Conservation (phyloP, 2,888 invertebrate species). For the Noctua fimbriata region DNA sequence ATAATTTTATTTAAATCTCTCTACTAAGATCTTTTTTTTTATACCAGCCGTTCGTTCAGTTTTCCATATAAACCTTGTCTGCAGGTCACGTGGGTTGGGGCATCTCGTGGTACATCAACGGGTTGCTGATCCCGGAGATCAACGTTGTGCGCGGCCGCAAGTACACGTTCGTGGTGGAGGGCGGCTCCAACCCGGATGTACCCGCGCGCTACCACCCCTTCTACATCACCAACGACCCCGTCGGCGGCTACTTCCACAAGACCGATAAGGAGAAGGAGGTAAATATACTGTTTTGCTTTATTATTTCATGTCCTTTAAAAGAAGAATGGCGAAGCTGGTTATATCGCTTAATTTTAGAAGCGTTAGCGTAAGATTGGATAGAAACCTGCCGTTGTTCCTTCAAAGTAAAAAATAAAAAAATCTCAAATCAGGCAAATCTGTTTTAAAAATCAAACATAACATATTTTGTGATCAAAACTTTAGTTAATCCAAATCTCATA, state of each 20-base stretch:
- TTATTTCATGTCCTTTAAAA: background rate
- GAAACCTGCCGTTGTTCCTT: background rate
- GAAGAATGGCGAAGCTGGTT: background rate
- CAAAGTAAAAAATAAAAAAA: background rate
- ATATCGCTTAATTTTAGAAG: background rate
- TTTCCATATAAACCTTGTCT: too few relatives aligned
- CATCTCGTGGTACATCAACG: constrained; percentile 98
- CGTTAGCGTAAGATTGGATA: background rate
- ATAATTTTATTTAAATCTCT: background rate
- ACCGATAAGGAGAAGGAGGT: constrained; percentile 95
- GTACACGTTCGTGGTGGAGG: constrained; percentile 97
- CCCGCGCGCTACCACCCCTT: constrained; percentile 97
- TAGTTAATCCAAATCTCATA: background rate
- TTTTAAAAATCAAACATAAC: background rate
- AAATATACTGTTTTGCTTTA: constrained; percentile 30
- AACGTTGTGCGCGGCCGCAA: constrained; percentile 96
- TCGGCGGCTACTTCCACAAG: constrained; percentile 97
- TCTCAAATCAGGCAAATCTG: background rate
- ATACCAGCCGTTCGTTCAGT: background rate
- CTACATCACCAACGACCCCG: constrained; percentile 97
- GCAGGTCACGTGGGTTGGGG: constrained; percentile 98
- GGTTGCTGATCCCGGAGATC: constrained; percentile 97
- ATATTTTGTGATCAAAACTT: background rate
- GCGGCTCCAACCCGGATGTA: constrained; percentile 94
- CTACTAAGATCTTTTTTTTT: background rate